phyloP scores from a whole-genome alignment of 1,140 invertebrate species.

The Monochamus saltuarius region DNA sequence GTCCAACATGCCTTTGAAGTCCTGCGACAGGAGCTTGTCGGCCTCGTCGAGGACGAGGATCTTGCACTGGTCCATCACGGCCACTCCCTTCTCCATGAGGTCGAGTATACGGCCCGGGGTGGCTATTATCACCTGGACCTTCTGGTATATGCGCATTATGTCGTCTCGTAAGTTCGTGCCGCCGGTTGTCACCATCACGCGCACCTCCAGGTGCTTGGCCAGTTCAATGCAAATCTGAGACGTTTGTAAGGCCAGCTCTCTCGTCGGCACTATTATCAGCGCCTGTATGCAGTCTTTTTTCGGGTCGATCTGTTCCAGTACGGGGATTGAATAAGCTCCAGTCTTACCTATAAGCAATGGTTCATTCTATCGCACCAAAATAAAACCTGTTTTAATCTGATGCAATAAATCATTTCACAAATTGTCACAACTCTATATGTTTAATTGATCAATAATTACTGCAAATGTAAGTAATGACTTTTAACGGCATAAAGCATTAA shows the following conservation, averaged over 20 bases:
- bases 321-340: slow-evolving; percentile 98
- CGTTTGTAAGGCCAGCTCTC: slow-evolving; percentile 98
- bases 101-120: slow-evolving; percentile 99
- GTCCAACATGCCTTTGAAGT: slow-evolving; percentile 97
- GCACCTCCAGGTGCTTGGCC: slow-evolving; percentile 91
- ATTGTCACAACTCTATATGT: too few relatives aligned
- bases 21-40: slow-evolving; percentile 97
- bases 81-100: slow-evolving; percentile 97
- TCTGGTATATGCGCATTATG: slow-evolving; percentile 99
- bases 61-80: slow-evolving; percentile 92
- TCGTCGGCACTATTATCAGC: slow-evolving; percentile 96
- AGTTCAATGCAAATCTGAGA: slow-evolving; percentile 99
- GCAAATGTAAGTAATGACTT: too few relatives aligned
- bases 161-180: slow-evolving; percentile 98
- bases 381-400: too few relatives aligned
- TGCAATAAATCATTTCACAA: too few relatives aligned
- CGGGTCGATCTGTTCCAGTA: slow-evolving; percentile 92
- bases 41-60: slow-evolving; percentile 99
- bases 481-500: not conserved
- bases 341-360: slow-evolving; percentile 74
- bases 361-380: too few relatives aligned
- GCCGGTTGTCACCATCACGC: slow-evolving; percentile 98
- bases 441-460: too few relatives aligned
- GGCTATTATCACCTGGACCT: slow-evolving; percentile 99
- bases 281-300: slow-evolving; percentile 92